phyloP scores from a whole-genome alignment of 2,113 vertebrate species.

The Nannospalax galili region DNA sequence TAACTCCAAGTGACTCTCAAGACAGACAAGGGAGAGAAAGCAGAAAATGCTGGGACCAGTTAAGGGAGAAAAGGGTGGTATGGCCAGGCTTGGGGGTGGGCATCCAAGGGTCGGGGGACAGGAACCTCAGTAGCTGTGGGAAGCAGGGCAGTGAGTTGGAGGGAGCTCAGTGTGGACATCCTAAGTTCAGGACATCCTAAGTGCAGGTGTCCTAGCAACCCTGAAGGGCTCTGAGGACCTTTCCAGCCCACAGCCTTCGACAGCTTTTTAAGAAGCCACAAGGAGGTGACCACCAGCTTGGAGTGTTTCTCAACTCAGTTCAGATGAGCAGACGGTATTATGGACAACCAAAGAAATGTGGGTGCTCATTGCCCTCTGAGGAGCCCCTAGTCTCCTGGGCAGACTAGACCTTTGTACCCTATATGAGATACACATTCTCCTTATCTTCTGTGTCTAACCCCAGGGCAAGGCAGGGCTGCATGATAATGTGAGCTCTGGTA shows the following conservation, averaged over 20 bases:
- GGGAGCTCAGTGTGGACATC: not conserved
- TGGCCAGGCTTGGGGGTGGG: not conserved
- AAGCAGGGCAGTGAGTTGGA: not conserved
- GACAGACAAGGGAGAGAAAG: conserved; percentile 37
- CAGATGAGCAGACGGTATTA: not conserved
- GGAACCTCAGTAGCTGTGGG: not conserved
- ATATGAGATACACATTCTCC: not conserved
- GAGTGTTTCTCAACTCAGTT: rapidly evolving
- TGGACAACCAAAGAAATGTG: not conserved
- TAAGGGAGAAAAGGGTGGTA: not conserved
- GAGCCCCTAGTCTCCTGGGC: not conserved
- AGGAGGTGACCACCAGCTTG: not conserved
- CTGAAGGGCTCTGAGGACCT: not conserved
- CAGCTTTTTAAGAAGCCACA: not conserved
- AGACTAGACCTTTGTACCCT: not conserved
- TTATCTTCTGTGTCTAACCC: not conserved
- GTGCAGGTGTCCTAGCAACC: not conserved
- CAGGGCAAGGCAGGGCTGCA: not conserved
- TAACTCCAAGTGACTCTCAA: conserved; percentile 52
- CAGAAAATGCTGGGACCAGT: not conserved
- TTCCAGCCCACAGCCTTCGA: not conserved
- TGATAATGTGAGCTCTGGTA: not conserved
- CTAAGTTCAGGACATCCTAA: no score
- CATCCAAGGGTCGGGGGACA: not conserved
- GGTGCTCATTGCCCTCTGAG: not conserved